Conservation (phyloP, 2,888 invertebrate genomes). For the Ferrisia virgata region DNA sequence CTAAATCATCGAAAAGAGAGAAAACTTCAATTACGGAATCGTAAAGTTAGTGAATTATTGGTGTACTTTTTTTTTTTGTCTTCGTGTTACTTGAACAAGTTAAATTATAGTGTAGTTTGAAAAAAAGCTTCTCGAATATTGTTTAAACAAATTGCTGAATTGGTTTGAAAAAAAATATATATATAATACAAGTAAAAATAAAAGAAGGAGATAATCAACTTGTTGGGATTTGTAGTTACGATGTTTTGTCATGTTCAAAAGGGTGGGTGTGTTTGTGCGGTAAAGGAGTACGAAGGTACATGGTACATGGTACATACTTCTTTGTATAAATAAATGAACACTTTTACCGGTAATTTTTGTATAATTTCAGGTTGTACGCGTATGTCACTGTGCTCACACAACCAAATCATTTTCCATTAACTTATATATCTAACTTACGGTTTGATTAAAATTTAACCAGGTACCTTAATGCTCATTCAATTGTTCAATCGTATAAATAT, state of each 20-base stretch:
- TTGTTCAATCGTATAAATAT: not conserved
- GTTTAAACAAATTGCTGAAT: not conserved
- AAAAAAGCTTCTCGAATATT: not conserved
- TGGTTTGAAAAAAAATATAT: not conserved
- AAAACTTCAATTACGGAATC: not conserved
- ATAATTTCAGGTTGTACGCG: not conserved
- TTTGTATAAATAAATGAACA: slow-evolving; percentile 17
- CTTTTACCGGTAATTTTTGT: not conserved
- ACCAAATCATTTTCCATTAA: not conserved
- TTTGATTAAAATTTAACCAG: slow-evolving; percentile 29
- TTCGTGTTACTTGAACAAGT: not conserved
- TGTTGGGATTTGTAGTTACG: not conserved
- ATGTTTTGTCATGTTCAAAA: not conserved
- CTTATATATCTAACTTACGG: not conserved
- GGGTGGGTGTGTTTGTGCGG: not conserved
- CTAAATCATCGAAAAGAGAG: not conserved
- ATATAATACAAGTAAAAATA: not conserved
- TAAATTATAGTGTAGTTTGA: slow-evolving; percentile 1
- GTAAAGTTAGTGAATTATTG: not conserved
- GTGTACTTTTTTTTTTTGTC: not conserved
- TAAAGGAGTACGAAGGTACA: no score
- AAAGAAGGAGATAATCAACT: not conserved
- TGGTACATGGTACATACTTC: not conserved
- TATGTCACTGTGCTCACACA: not conserved
- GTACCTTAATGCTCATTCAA: slow-evolving; percentile 24